These are phyloP conservation scores for Manis crassicaudata DNA, from an alignment of 2,797 vertebrate species.

Conservation along the genomic window DNA sequence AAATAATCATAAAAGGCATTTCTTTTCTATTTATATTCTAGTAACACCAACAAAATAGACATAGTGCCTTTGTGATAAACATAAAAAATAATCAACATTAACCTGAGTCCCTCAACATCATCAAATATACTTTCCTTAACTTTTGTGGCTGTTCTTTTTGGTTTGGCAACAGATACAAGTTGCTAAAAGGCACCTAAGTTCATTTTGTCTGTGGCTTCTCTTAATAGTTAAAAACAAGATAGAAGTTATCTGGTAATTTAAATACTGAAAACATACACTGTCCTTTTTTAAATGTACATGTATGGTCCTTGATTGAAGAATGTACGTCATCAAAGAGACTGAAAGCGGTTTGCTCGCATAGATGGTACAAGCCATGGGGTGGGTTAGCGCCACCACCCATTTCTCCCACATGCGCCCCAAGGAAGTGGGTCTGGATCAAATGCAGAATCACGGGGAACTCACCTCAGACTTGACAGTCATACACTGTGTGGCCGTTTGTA, in stretches of 20 bases:
- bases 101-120: not conserved
- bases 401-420: not conserved
- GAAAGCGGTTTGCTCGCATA: not conserved
- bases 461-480: not conserved
- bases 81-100: not conserved
- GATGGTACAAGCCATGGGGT: fast-evolving
- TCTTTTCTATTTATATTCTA: not conserved
- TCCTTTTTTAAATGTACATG: not conserved
- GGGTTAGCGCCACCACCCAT: fast-evolving
- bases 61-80: not conserved
- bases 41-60: not conserved
- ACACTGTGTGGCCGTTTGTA: not conserved
- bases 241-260: not conserved
- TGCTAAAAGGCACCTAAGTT: not conserved
- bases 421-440: not conserved
- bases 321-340: not conserved
- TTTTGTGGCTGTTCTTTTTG: not conserved
- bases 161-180: not conserved
- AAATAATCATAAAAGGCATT: not conserved
- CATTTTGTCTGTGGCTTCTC: not conserved
- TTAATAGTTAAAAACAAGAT: not conserved
- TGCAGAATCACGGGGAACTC: not conserved
- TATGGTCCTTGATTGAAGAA: not conserved
- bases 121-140: not conserved
- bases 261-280: not conserved